A percentile compares a stretch with the other conserved stretches of the same genome.
Evolutionary conservation across 1,140 invertebrate genomes (phyloP).

Genomic region (Zaprionus taronus): DNA sequence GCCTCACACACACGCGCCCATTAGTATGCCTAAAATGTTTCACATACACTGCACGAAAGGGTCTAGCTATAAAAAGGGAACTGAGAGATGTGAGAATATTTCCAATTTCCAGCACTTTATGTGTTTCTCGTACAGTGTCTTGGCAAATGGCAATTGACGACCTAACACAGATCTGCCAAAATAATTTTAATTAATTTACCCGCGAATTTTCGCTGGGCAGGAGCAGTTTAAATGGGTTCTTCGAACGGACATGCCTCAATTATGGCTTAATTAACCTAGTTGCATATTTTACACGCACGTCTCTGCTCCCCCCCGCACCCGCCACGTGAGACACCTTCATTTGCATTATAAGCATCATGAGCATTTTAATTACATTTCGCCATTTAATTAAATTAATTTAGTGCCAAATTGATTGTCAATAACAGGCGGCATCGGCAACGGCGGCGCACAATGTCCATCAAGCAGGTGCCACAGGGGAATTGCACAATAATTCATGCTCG

Average conservation of each 20-base stretch:
- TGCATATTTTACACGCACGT: conserved; percentile 72
- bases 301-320: background rate
- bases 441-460: conserved; percentile 29
- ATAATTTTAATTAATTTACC: conserved; percentile 77
- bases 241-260: conserved; percentile 60
- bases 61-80: background rate
- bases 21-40: conserved; percentile 33
- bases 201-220: conserved; percentile 46
- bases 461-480: conserved; percentile 23
- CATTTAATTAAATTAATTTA: conserved; percentile 81
- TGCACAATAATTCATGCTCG: conserved; percentile 20
- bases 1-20: conserved; percentile 13
- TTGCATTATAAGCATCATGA: conserved; percentile 64
- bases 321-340: conserved; percentile 59
- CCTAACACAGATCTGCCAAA: conserved; percentile 54
- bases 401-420: conserved; percentile 66
- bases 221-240: background rate
- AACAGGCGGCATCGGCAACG: conserved; percentile 30
- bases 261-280: conserved; percentile 78
- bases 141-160: conserved; percentile 70
- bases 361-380: conserved; percentile 76
- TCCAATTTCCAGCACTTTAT: too few species aligned
- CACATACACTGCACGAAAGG: background rate
- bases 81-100: too few species aligned
- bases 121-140: background rate